A percentile compares a stretch with the other conserved stretches of the same genome.
Conservation (phyloP, 2,797 vertebrate genomes). For the Myioborus miniatus region DNA sequence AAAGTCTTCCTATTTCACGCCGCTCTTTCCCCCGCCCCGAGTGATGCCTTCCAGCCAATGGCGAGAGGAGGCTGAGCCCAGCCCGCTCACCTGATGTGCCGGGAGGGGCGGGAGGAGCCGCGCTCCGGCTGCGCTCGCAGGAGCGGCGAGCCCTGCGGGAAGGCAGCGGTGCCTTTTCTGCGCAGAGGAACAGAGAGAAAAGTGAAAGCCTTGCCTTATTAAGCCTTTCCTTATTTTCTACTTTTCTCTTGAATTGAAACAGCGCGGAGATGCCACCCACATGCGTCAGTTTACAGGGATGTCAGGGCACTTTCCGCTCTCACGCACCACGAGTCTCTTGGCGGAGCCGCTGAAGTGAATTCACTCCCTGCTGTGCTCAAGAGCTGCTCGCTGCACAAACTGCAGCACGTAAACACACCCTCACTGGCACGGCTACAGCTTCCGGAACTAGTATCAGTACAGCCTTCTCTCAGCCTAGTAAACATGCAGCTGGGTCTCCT, state of each 20-base stretch:
- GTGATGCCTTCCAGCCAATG: neutral
- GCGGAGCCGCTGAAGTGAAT: neutral
- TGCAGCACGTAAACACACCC: neutral
- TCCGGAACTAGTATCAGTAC: neutral
- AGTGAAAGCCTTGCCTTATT: neutral
- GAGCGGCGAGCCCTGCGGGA: accelerated
- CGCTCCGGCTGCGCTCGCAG: accelerated
- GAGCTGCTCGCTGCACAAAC: neutral
- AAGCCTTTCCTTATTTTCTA: neutral
- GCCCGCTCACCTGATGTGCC: neutral
- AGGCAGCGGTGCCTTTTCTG: accelerated
- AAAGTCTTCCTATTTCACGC: neutral
- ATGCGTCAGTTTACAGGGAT: accelerated
- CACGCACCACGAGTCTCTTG: accelerated
- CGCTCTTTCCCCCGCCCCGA: neutral
- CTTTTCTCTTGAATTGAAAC: neutral
- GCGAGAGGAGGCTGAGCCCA: neutral
- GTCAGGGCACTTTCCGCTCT: accelerated
- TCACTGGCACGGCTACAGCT: accelerated
- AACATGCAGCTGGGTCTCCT: neutral
- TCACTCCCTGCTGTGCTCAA: neutral
- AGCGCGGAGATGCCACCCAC: neutral
- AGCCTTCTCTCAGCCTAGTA: neutral
- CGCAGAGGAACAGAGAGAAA: neutral
- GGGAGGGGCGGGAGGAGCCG: neutral